Percentiles rank a stretch among this genome's conserved stretches.
These are phyloP conservation scores for Pedionomus torquatus DNA, from an alignment of 2,113 vertebrate species.

Conservation along the genomic window DNA sequence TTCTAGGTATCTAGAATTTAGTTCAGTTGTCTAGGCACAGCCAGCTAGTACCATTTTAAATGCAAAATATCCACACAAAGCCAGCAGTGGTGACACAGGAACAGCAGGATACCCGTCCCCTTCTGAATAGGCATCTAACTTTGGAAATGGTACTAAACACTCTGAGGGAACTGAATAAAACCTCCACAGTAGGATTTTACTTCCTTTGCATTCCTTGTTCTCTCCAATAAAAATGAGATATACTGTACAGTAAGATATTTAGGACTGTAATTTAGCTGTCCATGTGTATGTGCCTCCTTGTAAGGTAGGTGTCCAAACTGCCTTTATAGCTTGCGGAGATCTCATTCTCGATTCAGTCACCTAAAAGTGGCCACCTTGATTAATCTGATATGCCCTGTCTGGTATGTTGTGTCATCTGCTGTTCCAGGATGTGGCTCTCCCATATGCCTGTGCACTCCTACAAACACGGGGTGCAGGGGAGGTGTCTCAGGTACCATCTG, in stretches of 20 bases:
- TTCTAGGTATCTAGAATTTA: neutral
- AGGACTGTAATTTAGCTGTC: neutral
- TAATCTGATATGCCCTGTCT: neutral
- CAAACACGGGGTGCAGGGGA: neutral
- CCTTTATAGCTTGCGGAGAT: neutral
- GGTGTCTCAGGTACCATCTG: neutral
- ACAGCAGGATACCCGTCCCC: neutral
- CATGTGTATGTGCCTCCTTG: accelerated
- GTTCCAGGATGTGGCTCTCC: neutral
- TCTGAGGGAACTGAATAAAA: neutral
- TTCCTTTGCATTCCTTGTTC: neutral
- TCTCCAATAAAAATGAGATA: neutral
- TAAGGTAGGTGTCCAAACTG: neutral
- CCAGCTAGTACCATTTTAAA: neutral
- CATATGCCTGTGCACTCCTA: neutral
- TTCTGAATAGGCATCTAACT: neutral
- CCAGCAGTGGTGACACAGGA: neutral
- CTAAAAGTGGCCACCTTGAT: neutral
- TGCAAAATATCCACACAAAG: neutral
- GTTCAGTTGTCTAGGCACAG: neutral
- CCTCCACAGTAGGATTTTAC: neutral
- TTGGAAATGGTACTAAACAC: neutral
- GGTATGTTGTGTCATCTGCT: neutral
- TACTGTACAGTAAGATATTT: neutral
- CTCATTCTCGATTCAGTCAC: neutral